Evolutionary conservation across 2,797 vertebrate genomes (phyloP).

Genomic region (Sebastes paucispinis): DNA sequence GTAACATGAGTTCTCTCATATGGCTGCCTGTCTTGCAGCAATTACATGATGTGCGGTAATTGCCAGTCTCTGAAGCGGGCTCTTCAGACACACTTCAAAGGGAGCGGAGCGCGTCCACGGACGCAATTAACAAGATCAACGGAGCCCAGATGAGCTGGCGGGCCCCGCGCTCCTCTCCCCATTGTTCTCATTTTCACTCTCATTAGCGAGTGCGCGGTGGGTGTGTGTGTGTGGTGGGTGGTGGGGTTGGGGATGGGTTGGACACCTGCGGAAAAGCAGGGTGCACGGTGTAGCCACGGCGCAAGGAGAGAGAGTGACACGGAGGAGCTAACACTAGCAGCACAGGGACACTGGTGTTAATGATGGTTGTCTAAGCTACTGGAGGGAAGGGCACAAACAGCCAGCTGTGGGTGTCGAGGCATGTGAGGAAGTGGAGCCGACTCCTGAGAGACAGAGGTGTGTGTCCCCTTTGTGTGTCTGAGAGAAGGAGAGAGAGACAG

Average conservation of each 20-base stretch:
- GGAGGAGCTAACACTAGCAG: conserved; percentile 45
- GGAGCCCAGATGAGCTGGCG: conserved; percentile 81
- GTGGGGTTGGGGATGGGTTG: conserved; percentile 39
- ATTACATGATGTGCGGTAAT: conserved; percentile 86
- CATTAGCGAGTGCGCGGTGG: conserved; percentile 68
- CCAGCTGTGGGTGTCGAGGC: conserved; percentile 71
- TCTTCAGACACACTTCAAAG: conserved; percentile 86
- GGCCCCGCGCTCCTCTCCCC: conserved; percentile 74
- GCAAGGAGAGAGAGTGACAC: conserved; percentile 51
- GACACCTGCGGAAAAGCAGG: conserved; percentile 75
- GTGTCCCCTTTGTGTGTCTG: conserved; percentile 28
- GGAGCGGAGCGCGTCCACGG: conserved; percentile 81
- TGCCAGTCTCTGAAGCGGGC: conserved; percentile 85
- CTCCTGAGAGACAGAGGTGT: conserved; percentile 44
- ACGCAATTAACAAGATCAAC: conserved; percentile 86
- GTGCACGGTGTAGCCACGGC: conserved; percentile 17
- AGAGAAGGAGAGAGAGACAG: not conserved
- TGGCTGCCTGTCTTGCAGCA: conserved; percentile 84
- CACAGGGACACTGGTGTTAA: conserved; percentile 68
- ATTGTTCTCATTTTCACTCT: conserved; percentile 83
- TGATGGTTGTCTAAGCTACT: conserved; percentile 74
- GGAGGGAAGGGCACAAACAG: conserved; percentile 64
- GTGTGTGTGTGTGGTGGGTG: conserved; percentile 22
- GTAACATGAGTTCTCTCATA: conserved; percentile 78
- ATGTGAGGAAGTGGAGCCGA: conserved; percentile 55